Evolutionary conservation across 2,797 vertebrate species (phyloP).

Genomic region (Epinephelus coioides): DNA sequence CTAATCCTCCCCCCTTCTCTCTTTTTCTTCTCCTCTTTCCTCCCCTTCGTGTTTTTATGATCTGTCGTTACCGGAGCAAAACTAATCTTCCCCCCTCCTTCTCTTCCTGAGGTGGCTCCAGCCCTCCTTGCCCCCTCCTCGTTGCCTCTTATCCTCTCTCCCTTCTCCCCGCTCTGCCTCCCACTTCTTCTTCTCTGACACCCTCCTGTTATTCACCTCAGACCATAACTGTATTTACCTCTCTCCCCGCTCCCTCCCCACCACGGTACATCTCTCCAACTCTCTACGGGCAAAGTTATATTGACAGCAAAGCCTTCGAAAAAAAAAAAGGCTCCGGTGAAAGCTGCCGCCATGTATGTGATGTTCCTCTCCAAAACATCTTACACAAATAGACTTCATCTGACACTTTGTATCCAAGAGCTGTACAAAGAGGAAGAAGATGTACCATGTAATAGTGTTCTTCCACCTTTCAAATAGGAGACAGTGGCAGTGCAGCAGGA

Average conservation of each 20-base stretch:
- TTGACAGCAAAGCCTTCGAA: slow-evolving; percentile 59
- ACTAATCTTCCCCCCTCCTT: slow-evolving; percentile 78
- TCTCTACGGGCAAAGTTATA: slow-evolving; percentile 44
- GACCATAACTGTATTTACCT: slow-evolving; percentile 74
- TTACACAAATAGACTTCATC: slow-evolving; percentile 74
- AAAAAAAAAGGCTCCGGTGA: slow-evolving; percentile 45
- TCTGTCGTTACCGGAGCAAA: slow-evolving; percentile 86
- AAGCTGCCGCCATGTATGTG: slow-evolving; percentile 55
- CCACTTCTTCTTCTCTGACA: slow-evolving; percentile 56
- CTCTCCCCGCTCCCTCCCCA: slow-evolving; percentile 28
- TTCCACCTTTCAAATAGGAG: slow-evolving; percentile 64
- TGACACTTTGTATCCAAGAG: slow-evolving; percentile 71
- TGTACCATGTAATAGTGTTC: slow-evolving; percentile 67
- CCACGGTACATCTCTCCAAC: slow-evolving; percentile 36
- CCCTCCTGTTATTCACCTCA: slow-evolving; percentile 71
- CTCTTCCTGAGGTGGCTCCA: slow-evolving; percentile 32
- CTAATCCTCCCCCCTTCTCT: slow-evolving; percentile 81
- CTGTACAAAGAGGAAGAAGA: slow-evolving; percentile 57
- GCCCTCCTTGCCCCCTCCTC: slow-evolving; percentile 23
- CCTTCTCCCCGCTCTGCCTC: slow-evolving; percentile 37
- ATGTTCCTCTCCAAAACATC: slow-evolving; percentile 60
- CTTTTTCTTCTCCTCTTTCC: slow-evolving; percentile 81
- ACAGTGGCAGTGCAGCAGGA: slow-evolving; percentile 47
- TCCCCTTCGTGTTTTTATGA: slow-evolving; percentile 84
- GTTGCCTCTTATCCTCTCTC: slow-evolving; percentile 20